These are phyloP conservation scores for Alligator sinensis DNA, from an alignment of 2,113 vertebrate genomes.

Conservation along the genomic window DNA sequence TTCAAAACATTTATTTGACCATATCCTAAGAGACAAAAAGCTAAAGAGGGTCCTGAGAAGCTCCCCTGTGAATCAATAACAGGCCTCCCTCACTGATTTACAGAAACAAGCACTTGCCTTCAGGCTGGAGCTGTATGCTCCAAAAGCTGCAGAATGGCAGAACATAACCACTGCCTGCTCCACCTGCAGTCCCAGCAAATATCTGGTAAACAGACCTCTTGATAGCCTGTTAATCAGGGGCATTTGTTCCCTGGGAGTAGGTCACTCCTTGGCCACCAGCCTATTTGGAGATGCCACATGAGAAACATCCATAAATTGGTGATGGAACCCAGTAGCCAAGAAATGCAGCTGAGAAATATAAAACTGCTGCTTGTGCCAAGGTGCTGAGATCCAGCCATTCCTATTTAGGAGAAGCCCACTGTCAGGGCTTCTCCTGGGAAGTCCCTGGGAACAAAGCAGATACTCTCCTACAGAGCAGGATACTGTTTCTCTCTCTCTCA, in stretches of 20 bases:
- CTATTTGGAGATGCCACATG: background rate
- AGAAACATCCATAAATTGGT: slow-evolving; percentile 46
- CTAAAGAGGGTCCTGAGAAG: background rate
- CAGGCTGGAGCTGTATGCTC: too few species aligned
- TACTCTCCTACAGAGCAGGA: background rate
- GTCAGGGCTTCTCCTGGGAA: slow-evolving; percentile 45
- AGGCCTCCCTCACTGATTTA: background rate
- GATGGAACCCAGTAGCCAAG: slow-evolving; percentile 58
- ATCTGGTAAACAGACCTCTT: background rate
- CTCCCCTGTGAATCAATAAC: background rate
- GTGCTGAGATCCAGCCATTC: slow-evolving; percentile 62
- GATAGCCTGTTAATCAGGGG: background rate
- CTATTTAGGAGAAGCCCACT: slow-evolving; percentile 73
- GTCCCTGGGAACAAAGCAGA: background rate
- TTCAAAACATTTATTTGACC: too few species aligned
- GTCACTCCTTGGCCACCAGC: background rate
- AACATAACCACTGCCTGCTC: background rate
- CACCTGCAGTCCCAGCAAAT: background rate
- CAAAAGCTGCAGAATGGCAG: too few species aligned
- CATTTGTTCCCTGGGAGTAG: background rate
- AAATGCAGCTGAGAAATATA: slow-evolving; percentile 73
- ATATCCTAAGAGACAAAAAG: too few species aligned
- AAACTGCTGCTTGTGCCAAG: slow-evolving; percentile 66
- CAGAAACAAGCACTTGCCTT: background rate
- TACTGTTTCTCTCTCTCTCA: slow-evolving; percentile 20